Evolutionary conservation across 2,888 invertebrate genomes (phyloP).

Genomic region (Scaptomyza cyrtandrae): DNA sequence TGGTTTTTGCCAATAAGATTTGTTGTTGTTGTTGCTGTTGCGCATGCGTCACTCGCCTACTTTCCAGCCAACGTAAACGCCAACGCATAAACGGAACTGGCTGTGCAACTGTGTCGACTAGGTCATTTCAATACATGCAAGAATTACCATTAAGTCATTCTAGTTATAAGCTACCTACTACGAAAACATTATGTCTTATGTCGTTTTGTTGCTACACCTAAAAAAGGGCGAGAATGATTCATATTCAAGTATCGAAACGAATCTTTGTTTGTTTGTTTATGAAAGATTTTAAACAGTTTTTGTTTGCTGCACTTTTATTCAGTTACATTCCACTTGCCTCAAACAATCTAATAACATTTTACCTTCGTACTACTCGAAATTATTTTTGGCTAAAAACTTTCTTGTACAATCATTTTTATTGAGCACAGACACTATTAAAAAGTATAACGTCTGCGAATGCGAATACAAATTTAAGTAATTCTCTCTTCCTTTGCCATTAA

Average conservation of each 20-base stretch:
- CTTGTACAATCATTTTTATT: no score
- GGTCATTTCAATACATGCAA: slow-evolving; percentile 41
- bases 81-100: slow-evolving; percentile 48
- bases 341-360: no score
- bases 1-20: slow-evolving; percentile 19
- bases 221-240: slow-evolving; percentile 27
- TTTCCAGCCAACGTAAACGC: slow-evolving; percentile 35
- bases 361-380: no score
- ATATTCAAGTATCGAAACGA: neutral
- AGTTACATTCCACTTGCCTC: no score
- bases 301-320: no score
- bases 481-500: neutral
- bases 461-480: slow-evolving; percentile 16
- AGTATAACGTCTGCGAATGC: slow-evolving; percentile 14
- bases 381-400: no score
- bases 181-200: slow-evolving; percentile 36
- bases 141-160: slow-evolving; percentile 36
- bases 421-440: neutral
- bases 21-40: slow-evolving; percentile 24
- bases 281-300: no score
- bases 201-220: slow-evolving; percentile 9
- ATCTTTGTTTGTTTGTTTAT: no score
- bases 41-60: slow-evolving; percentile 48
- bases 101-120: slow-evolving; percentile 50
- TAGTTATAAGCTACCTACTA: slow-evolving; percentile 64